Percentiles rank a stretch among this genome's conserved stretches.
phyloP scores from a whole-genome alignment of 2,888 invertebrate genomes.

The Scaptomyza flava region DNA sequence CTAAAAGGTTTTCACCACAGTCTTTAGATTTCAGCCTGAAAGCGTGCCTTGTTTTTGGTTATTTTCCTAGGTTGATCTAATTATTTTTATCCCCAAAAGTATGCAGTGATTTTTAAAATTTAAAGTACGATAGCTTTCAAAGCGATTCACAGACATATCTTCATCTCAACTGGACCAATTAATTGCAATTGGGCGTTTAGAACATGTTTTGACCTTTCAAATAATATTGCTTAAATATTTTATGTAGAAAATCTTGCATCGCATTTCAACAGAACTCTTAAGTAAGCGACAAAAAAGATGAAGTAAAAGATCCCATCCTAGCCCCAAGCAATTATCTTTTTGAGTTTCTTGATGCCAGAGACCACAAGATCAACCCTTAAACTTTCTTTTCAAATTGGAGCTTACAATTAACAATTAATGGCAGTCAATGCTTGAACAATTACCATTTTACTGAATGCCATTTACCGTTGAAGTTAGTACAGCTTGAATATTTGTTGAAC shows the following conservation, averaged over 20 bases:
- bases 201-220: too few relatives aligned
- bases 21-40: background rate
- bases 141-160: too few relatives aligned
- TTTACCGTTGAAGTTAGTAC: constrained; percentile 7
- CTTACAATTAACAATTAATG: background rate
- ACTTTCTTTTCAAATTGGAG: background rate
- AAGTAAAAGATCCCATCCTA: background rate
- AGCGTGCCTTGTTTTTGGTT: background rate
- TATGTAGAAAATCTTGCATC: too few relatives aligned
- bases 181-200: too few relatives aligned
- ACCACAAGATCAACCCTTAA: constrained; percentile 39
- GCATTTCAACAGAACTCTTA: too few relatives aligned
- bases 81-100: background rate
- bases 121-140: background rate
- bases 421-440: constrained; percentile 3
- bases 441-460: constrained; percentile 3
- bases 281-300: background rate
- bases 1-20: too few relatives aligned
- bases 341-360: background rate
- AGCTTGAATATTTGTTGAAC: background rate
- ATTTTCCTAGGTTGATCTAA: background rate
- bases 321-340: background rate
- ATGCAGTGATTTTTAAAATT: background rate
- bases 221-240: too few relatives aligned
- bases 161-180: too few relatives aligned